phyloP scores from a whole-genome alignment of 2,113 vertebrate genomes.

The Gopherus flavomarginatus region DNA sequence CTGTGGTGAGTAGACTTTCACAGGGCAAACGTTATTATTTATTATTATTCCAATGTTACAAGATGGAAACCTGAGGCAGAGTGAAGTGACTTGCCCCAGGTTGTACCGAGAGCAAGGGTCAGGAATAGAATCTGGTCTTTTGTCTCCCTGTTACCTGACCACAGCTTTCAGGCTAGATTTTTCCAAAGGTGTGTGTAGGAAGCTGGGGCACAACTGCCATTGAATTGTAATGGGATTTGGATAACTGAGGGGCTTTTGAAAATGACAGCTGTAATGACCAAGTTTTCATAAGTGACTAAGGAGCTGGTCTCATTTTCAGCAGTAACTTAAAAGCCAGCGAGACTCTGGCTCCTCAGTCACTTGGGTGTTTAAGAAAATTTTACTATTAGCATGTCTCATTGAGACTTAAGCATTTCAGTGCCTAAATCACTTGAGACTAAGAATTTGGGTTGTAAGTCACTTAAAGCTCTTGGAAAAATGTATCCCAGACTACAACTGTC shows the following conservation, averaged over 20 bases:
- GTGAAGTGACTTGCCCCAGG: background rate
- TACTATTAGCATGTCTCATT: accelerated
- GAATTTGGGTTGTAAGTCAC: accelerated
- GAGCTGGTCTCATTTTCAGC: background rate
- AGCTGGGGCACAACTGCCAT: background rate
- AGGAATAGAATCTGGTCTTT: background rate
- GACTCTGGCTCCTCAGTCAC: background rate
- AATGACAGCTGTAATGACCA: background rate
- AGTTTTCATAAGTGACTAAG: background rate
- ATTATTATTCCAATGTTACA: background rate
- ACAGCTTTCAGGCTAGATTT: background rate
- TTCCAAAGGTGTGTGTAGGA: background rate
- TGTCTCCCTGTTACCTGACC: accelerated
- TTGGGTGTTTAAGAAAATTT: accelerated
- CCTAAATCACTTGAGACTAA: background rate
- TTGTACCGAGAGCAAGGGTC: accelerated
- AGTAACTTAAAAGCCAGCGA: background rate
- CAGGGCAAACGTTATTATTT: background rate
- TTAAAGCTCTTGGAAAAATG: background rate
- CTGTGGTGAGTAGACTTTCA: background rate
- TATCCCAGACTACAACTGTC: background rate
- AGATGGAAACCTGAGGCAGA: background rate
- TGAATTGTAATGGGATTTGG: background rate
- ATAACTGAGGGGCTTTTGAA: background rate
- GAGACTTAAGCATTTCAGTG: accelerated